These are phyloP conservation scores for Acleris cristana DNA, from an alignment of 2,888 invertebrate species.

Conservation along the genomic window DNA sequence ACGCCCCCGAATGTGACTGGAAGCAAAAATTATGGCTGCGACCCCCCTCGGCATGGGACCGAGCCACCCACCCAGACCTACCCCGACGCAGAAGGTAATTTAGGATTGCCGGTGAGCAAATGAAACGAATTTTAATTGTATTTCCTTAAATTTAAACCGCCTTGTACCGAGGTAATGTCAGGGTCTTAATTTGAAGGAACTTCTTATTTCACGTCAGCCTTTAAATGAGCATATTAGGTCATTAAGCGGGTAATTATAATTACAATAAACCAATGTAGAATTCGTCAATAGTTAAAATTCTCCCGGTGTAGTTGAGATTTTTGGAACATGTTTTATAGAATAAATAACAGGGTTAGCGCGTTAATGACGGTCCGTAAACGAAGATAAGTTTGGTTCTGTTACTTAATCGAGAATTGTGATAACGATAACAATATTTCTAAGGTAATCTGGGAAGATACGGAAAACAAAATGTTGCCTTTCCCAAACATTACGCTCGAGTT, in stretches of 20 bases:
- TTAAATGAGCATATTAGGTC: constrained; percentile 9
- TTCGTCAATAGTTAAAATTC: background rate
- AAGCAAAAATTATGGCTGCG: constrained; percentile 57
- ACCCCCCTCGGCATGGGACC: constrained; percentile 41
- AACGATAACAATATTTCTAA: background rate
- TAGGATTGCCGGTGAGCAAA: constrained; percentile 51
- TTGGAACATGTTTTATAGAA: too few relatives aligned
- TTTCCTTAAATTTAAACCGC: constrained; percentile 38
- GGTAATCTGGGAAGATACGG: background rate
- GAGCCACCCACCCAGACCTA: constrained; percentile 40
- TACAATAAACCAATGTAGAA: background rate
- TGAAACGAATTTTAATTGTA: constrained; percentile 50
- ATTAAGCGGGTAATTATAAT: background rate
- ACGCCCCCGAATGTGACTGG: constrained; percentile 53
- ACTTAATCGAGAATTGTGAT: background rate
- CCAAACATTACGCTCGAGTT: background rate
- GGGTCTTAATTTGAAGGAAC: constrained; percentile 27
- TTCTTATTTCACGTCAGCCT: constrained; percentile 20
- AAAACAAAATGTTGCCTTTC: background rate
- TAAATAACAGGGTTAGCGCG: too few relatives aligned
- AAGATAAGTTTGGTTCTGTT: background rate
- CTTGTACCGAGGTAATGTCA: constrained; percentile 30
- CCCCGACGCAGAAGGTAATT: constrained; percentile 49
- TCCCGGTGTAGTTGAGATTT: too few relatives aligned
- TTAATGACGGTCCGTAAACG: too few relatives aligned